Evolutionary conservation across 2,113 vertebrate species (phyloP).

Genomic region (Myxocyprinus asiaticus): DNA sequence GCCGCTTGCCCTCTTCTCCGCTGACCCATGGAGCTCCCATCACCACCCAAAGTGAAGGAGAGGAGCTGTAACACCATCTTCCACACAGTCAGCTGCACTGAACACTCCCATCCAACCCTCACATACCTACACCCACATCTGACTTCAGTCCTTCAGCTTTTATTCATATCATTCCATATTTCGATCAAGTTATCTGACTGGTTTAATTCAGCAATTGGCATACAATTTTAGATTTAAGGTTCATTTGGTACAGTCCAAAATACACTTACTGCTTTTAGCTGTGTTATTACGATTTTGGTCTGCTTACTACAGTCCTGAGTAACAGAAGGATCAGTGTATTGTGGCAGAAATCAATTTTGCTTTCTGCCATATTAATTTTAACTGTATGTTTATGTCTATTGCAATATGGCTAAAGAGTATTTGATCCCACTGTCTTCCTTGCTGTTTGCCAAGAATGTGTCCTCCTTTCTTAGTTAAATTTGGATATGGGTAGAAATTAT

Average conservation of each 20-base stretch:
- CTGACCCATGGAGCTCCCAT: not conserved
- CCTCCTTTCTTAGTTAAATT: not conserved
- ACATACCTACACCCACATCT: not conserved
- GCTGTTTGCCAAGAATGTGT: slow-evolving; percentile 27
- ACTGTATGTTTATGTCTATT: slow-evolving; percentile 6
- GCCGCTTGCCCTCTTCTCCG: slow-evolving; percentile 45
- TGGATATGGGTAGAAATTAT: slow-evolving; percentile 15
- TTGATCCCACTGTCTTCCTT: slow-evolving; percentile 38
- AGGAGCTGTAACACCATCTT: not conserved
- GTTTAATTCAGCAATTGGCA: slow-evolving; percentile 3
- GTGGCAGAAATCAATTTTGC: not conserved
- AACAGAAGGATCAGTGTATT: slow-evolving; percentile 6
- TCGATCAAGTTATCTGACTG: slow-evolving; percentile 18
- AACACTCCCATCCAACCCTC: not conserved
- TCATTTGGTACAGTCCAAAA: slow-evolving; percentile 32
- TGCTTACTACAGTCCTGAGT: slow-evolving; percentile 20
- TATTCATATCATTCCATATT: not conserved
- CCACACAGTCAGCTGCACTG: not conserved
- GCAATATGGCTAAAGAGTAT: slow-evolving; percentile 3
- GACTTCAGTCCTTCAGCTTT: not conserved
- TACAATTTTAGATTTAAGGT: not conserved
- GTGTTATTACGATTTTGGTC: not conserved
- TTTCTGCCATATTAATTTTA: no score
- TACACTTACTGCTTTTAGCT: slow-evolving; percentile 2
- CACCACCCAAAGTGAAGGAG: slow-evolving; percentile 17